Evolutionary conservation across 2,888 invertebrate genomes (phyloP), one percentile per base, ranked within the genome.

Genomic region (Candidula unifasciata): DNA sequence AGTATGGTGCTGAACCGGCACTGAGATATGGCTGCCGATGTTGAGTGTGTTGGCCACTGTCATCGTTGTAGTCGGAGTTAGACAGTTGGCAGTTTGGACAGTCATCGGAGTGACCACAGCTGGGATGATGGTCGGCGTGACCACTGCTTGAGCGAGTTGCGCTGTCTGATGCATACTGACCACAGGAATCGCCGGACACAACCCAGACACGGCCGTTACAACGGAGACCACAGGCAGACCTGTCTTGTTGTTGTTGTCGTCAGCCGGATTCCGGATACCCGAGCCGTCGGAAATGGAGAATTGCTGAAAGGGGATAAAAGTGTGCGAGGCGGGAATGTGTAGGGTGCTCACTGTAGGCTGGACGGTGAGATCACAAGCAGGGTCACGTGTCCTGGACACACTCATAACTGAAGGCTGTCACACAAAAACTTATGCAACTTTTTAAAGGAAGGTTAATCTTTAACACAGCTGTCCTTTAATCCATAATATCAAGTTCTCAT

Each of bases 141-240:
- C 80, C 33, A 84, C 84, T 1, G 80, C 64, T 35, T 83, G 83
- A 0, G 68, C 27, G 27, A 78, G 79, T 24, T 83, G 83, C 10
- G 78, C 71, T 27, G 60, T 30, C 68, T 84, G 84, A 37, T 84
- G 84, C 84, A 84, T 84, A 27, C 80, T 84, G 80, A 80, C 80
- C 54, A 84, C 84, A 2, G 84, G 80, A 3, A 84, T 35, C 1
- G 84, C 76, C 35, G 84, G 84, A 68, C 80, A 80, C 13, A 84
- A 35, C 8, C 80, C 57, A 30, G 82, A 66, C 37, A 81, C 77
- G 2, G 86, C 80, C 6, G 86, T 33, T 33, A 84, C 84, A 10
- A 86, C 86, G 0, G 87, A 84, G 33, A 80, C 85, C 71, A 74
- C 82, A 27, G 66, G 71, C 74, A 73, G 37, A 35, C 73, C 27